Conservation (phyloP, 2,797 vertebrate genomes). For the Odontamblyopus rebecca region DNA sequence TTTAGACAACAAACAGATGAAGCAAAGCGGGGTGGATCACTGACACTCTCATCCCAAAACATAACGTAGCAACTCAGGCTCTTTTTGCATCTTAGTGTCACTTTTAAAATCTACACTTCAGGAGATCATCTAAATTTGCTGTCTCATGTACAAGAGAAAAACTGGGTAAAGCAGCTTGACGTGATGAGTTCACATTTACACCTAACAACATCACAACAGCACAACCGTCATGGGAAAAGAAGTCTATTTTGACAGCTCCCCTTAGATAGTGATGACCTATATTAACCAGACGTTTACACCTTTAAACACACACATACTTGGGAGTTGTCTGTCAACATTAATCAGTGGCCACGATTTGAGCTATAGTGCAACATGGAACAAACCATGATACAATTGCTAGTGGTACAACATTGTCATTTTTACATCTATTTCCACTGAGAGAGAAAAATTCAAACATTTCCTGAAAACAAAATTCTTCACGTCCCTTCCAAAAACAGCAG, state of each 20-base stretch:
- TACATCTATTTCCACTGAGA: too few species aligned
- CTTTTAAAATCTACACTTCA: neutral
- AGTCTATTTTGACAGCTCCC: constrained; percentile 30
- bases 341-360: constrained; percentile 31
- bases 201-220: constrained; percentile 4
- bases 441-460: constrained; percentile 1
- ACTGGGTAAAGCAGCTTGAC: neutral
- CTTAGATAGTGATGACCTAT: constrained; percentile 25
- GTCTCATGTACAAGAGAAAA: neutral
- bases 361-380: neutral
- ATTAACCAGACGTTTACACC: constrained; percentile 26
- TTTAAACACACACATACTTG: constrained; percentile 16
- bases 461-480: constrained; percentile 21
- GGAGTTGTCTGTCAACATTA: constrained; percentile 9
- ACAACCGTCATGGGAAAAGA: neutral
- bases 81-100: neutral
- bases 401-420: too few species aligned
- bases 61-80: neutral
- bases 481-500: constrained; percentile 34
- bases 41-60: neutral
- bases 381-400: too few species aligned
- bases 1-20: too few species aligned
- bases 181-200: neutral
- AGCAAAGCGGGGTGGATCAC: too few species aligned
- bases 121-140: neutral